Evolutionary conservation across 2,797 vertebrate genomes (phyloP).

Genomic region (Brachymystax lenok): DNA sequence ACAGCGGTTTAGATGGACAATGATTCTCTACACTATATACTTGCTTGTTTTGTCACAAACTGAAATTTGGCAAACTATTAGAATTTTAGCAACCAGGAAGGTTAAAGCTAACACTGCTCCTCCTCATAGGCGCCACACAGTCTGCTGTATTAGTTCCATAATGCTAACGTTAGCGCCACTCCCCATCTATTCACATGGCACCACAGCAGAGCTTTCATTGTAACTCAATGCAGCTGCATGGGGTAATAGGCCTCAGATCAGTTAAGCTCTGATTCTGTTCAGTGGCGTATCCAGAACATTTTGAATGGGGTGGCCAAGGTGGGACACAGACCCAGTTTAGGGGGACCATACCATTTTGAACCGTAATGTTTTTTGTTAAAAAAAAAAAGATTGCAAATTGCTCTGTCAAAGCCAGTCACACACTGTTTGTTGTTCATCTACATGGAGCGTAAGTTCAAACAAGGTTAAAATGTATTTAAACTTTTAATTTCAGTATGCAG

Average conservation of each 20-base stretch:
- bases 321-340: too few relatives aligned
- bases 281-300: not conserved
- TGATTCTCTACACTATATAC: too few relatives aligned
- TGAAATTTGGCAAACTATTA: too few relatives aligned
- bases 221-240: constrained; percentile 53
- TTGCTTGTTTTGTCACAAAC: too few relatives aligned
- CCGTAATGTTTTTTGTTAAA: too few relatives aligned
- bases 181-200: not conserved
- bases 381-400: too few relatives aligned
- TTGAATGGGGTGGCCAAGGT: too few relatives aligned
- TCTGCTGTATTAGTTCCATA: constrained; percentile 32
- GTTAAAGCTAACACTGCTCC: constrained; percentile 17
- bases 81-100: constrained; percentile 4
- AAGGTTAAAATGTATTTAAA: not conserved
- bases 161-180: constrained; percentile 33
- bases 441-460: too few relatives aligned
- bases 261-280: constrained; percentile 24
- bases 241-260: constrained; percentile 16
- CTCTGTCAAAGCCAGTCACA: too few relatives aligned
- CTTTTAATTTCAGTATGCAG: too few relatives aligned
- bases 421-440: constrained; percentile 30
- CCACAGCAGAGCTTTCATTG: not conserved
- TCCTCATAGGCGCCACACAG: constrained; percentile 32
- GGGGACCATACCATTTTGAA: too few relatives aligned
- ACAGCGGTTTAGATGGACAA: constrained; percentile 16